Percentiles rank a stretch among this genome's conserved stretches.
These are phyloP conservation scores for Monochamus saltuarius DNA, from an alignment of 1,140 invertebrate species.

Conservation along the genomic window DNA sequence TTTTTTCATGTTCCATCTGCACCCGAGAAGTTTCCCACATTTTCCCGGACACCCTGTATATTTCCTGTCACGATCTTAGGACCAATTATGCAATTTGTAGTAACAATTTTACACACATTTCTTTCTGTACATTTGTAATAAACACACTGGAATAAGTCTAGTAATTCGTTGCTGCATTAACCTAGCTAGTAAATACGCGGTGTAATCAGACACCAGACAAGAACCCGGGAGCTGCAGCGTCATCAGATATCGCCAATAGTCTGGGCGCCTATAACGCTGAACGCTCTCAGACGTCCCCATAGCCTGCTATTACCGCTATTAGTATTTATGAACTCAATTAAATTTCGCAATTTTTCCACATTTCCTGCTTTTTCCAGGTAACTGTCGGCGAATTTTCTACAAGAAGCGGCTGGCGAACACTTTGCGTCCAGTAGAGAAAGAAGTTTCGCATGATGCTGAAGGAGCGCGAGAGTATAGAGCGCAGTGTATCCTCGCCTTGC, in stretches of 20 bases:
- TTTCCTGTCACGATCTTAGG: too few relatives aligned
- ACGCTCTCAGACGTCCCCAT: background rate
- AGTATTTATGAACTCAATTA: constrained; percentile 21
- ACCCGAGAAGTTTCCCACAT: too few relatives aligned
- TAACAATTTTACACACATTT: too few relatives aligned
- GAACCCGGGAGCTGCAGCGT: constrained; percentile 3
- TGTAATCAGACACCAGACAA: constrained; percentile 8
- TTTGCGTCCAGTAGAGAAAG: constrained; percentile 1
- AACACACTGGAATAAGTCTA: too few relatives aligned
- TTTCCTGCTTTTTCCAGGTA: constrained; percentile 14
- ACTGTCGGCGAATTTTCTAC: constrained; percentile 7
- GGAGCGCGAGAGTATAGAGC: constrained; percentile 46
- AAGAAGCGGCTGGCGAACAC: background rate
- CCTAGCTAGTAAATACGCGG: background rate
- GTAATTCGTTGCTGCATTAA: background rate
- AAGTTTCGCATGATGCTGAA: constrained; percentile 43
- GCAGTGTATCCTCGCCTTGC: constrained; percentile 45
- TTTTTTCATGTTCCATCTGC: too few relatives aligned
- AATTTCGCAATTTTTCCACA: constrained; percentile 16
- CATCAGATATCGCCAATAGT: constrained; percentile 14
- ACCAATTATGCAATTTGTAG: too few relatives aligned
- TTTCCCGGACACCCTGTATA: too few relatives aligned
- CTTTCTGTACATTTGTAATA: too few relatives aligned
- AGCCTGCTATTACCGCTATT: constrained; percentile 11
- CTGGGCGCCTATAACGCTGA: constrained; percentile 24